Evolutionary conservation across 2,797 vertebrate species (phyloP).

Genomic region (Enteromius argenteus): DNA sequence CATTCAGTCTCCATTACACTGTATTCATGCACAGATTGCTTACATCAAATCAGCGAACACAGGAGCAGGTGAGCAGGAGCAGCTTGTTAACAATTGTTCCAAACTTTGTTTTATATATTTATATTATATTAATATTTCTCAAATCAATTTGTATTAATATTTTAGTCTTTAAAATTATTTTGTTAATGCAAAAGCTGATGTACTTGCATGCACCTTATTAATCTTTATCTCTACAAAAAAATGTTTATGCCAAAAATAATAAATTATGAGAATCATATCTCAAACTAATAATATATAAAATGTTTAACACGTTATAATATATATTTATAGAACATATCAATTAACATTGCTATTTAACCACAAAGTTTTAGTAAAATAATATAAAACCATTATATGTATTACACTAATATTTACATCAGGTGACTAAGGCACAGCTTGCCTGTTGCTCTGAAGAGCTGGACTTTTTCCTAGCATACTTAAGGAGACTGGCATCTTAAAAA

Average conservation of each 20-base stretch:
- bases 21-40: background rate
- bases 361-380: conserved; percentile 36
- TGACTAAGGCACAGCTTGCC: conserved; percentile 79
- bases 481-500: conserved; percentile 81
- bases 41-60: background rate
- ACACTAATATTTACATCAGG: conserved; percentile 80
- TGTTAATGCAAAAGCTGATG: background rate
- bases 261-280: background rate
- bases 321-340: background rate
- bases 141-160: background rate
- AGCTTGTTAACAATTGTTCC: background rate
- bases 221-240: background rate
- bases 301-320: background rate
- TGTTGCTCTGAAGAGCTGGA: conserved; percentile 75
- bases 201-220: background rate
- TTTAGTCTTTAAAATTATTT: background rate
- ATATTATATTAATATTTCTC: background rate
- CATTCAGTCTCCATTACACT: conserved; percentile 1
- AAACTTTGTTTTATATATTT: background rate
- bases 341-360: background rate
- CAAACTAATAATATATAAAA: background rate
- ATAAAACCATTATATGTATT: background rate
- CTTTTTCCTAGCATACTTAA: conserved; percentile 75
- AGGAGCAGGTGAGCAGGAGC: background rate
- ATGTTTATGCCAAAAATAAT: background rate